Conservation (phyloP, 2,888 invertebrate species). For the Drosophila cognata region DNA sequence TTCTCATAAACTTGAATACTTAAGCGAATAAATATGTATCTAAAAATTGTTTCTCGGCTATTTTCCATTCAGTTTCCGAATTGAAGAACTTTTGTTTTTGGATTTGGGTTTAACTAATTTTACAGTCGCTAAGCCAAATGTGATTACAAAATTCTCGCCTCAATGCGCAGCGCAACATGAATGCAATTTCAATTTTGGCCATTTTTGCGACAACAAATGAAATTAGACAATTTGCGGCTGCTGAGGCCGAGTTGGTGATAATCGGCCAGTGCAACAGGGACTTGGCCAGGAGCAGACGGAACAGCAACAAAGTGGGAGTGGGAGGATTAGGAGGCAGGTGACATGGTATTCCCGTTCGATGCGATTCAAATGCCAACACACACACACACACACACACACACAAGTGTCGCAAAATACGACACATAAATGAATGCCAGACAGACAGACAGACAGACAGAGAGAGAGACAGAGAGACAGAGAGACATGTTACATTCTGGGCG, state of each 20-base stretch:
- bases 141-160: not conserved
- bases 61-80: not conserved
- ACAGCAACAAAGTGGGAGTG: not conserved
- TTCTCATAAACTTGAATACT: not conserved
- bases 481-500: slow-evolving; percentile 74
- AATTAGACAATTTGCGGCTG: slow-evolving; percentile 58
- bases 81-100: not conserved
- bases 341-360: slow-evolving; percentile 15
- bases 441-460: slow-evolving; percentile 21
- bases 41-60: not conserved
- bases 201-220: slow-evolving; percentile 45
- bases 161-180: not conserved
- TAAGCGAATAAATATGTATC: not conserved
- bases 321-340: not conserved
- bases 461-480: slow-evolving; percentile 9
- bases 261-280: slow-evolving; percentile 9
- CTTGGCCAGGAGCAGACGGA: not conserved
- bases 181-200: slow-evolving; percentile 52
- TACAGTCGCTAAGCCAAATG: not conserved
- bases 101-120: not conserved
- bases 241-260: not conserved
- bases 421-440: slow-evolving; percentile 73
- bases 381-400: slow-evolving; percentile 13
- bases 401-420: slow-evolving; percentile 41
- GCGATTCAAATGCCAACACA: slow-evolving; percentile 33